A percentile compares a stretch with the other conserved stretches of the same genome.
Conservation (phyloP, 1,140 invertebrate genomes). For the Dryas iulia region DNA sequence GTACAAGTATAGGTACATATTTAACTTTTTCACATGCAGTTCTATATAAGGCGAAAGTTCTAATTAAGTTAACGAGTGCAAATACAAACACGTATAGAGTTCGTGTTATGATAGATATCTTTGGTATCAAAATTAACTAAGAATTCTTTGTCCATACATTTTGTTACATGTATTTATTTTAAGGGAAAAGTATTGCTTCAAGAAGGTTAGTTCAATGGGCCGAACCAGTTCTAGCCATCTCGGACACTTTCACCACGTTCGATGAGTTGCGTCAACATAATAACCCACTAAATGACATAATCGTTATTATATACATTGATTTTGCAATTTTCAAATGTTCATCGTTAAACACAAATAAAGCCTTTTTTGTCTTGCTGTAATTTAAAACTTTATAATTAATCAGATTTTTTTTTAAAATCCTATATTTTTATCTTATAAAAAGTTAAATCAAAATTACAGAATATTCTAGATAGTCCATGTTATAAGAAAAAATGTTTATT, state of each 20-base stretch:
- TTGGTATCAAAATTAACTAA: neutral
- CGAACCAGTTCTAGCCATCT: slow-evolving; percentile 43
- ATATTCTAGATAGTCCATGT: neutral
- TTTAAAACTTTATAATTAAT: no score
- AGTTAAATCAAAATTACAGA: no score
- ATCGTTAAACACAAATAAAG: no score
- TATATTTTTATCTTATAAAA: no score
- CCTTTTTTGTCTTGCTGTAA: no score
- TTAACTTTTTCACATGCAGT: neutral
- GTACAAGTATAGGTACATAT: neutral
- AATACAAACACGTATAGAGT: neutral
- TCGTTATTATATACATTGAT: neutral
- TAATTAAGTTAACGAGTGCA: neutral
- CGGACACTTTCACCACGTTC: slow-evolving; percentile 52
- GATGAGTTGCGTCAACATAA: slow-evolving; percentile 38
- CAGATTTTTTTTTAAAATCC: no score
- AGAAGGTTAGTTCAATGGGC: slow-evolving; percentile 13
- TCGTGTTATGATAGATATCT: neutral
- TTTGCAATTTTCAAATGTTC: slow-evolving; percentile 14
- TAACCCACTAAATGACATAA: slow-evolving; percentile 42
- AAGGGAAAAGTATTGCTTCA: neutral
- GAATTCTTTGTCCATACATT: neutral
- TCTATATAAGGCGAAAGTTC: neutral
- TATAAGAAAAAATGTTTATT: neutral
- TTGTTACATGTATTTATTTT: neutral